Percentiles rank a stretch among this genome's conserved stretches.
phyloP scores from a whole-genome alignment of 2,888 invertebrate species.

The Cephus sareptanus region DNA sequence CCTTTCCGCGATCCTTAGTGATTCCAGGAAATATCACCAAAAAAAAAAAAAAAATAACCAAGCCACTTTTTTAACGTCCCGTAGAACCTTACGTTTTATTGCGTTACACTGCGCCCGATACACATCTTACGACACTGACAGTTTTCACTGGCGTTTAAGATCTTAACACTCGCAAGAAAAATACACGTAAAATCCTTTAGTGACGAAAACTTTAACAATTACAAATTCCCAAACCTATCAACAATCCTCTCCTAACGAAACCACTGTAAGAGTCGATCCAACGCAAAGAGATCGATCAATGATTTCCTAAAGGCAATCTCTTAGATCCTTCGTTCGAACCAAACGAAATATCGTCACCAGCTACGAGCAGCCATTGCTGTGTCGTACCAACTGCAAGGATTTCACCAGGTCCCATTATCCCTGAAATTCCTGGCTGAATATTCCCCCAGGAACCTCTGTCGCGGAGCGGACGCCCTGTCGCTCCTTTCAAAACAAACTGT shows the following conservation, averaged over 20 bases:
- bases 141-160: background rate
- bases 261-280: background rate
- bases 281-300: background rate
- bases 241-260: background rate
- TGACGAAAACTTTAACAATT: too few relatives aligned
- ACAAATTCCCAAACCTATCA: background rate
- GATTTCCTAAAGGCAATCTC: background rate
- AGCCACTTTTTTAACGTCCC: background rate
- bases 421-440: background rate
- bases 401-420: background rate
- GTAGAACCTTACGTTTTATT: background rate
- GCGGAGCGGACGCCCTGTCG: background rate
- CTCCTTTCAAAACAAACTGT: background rate
- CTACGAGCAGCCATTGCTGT: background rate
- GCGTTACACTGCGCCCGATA: background rate
- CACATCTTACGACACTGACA: background rate
- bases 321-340: background rate
- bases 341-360: background rate
- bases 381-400: background rate
- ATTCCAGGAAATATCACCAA: background rate
- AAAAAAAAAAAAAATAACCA: background rate
- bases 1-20: background rate
- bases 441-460: background rate
- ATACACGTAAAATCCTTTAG: background rate
- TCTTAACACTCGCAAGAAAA: background rate